Base-by-base conservation (phyloP, 2,113 vertebrate species). In the Phalacrocorax aristotelis region DNA sequence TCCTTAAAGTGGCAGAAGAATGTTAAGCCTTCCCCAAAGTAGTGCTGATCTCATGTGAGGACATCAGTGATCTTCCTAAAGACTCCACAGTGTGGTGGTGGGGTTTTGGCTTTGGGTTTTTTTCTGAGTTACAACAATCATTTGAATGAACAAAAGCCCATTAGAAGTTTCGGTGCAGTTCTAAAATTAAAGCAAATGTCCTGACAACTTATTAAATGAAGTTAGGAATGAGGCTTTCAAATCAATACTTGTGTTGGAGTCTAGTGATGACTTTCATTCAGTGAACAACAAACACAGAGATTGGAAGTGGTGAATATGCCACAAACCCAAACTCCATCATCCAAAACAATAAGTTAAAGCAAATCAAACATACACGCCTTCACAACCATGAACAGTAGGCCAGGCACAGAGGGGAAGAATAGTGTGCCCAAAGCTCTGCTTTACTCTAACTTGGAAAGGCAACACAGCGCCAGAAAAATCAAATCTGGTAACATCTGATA, bases 1-100 rank as follows among this genome's bases (percentile, higher is more conserved):
- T 98, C 80, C 86, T 93, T 81, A 82, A 81, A 86, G 87, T 36
- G 90, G 88, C 90, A 92, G 95, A 93, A 92, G 94, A 94, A 87
- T 51, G 51, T 69, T 69, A 81, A 93, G 87, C 94, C 76, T 96
- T 95, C 78, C 88, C 91, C 90, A 87, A 61, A 92, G 94, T 25
- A 76, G 87, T 29, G 94, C 40, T 77, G 87, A 49, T 83, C 82
- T 93, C 34, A 44, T 60, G 83, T 90, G 83, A 96, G 94, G 94
- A 91, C 77, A 85, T 69, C 93, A 66, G 78, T 62, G 82, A 83
- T 93, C 87, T 95, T 97, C 88, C 91, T 89, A 94, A 51, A 52
- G 83, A 70, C 70, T 94, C 87, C 95, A 92, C 68, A 93, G 86
- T 61, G 87, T 61, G 78, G 83, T 87, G 58, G 40, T 48, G 40